Conservation (phyloP, 2,113 vertebrate genomes). For the Semnornis frantzii region DNA sequence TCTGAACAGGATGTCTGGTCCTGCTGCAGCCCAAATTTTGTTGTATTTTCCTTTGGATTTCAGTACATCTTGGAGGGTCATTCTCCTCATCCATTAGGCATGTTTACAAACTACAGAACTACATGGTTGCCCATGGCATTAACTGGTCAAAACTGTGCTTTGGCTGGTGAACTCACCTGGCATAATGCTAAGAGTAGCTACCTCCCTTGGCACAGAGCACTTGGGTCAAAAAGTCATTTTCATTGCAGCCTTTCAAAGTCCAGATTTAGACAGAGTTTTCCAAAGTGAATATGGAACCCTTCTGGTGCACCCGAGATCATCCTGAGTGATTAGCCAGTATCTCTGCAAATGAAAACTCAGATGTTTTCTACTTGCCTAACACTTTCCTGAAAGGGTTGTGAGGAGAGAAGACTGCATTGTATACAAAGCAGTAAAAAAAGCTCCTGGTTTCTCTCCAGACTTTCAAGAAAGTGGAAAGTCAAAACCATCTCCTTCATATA, state of each 20-base stretch:
- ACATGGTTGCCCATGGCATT: not conserved
- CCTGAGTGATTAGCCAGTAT: not conserved
- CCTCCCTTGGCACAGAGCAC: not conserved
- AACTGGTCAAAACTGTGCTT: not conserved
- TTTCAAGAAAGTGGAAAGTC: not conserved
- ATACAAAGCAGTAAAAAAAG: not conserved
- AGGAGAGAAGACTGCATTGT: not conserved
- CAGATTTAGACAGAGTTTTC: not conserved
- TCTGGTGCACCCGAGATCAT: not conserved
- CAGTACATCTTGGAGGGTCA: conserved; percentile 29
- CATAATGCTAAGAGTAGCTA: not conserved
- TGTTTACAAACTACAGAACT: not conserved
- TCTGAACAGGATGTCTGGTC: conserved; percentile 66
- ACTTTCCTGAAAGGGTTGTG: not conserved
- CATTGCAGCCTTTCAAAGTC: not conserved
- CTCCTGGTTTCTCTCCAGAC: not conserved
- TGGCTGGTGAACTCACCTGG: not conserved
- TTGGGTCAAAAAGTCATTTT: not conserved
- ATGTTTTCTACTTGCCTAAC: not conserved
- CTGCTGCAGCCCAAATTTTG: conserved; percentile 36
- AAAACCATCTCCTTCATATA: not conserved
- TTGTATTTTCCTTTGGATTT: conserved; percentile 41
- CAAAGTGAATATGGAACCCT: not conserved
- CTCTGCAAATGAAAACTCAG: not conserved
- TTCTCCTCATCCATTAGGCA: not conserved